Percentiles rank a stretch among this genome's conserved stretches.
These are phyloP conservation scores for Mugil cephalus DNA, from an alignment of 2,113 vertebrate genomes.

Conservation along the genomic window DNA sequence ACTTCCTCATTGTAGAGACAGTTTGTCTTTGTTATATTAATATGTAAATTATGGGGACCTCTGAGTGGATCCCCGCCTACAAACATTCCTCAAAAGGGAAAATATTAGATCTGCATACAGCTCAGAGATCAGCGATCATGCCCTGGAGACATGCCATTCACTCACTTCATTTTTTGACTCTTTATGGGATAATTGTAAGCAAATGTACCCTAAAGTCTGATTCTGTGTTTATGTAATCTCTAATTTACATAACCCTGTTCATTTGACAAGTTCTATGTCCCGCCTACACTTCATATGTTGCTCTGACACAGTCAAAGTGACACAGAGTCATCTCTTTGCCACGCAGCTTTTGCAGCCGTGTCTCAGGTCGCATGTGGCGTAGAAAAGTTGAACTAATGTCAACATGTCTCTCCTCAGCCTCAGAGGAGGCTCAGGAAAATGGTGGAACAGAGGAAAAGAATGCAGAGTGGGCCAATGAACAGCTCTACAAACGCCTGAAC, in stretches of 20 bases:
- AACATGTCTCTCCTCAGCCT: constrained; percentile 27
- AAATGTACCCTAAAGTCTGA: background rate
- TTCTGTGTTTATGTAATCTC: constrained; percentile 25
- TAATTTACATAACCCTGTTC: constrained; percentile 29
- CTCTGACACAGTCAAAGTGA: constrained; percentile 13
- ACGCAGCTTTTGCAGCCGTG: background rate
- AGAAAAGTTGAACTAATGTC: constrained; percentile 22
- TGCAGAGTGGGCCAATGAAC: constrained; percentile 80
- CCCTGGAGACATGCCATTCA: background rate
- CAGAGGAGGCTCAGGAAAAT: constrained; percentile 4
- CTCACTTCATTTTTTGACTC: background rate
- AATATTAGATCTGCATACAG: constrained; percentile 50
- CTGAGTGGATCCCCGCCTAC: constrained; percentile 47
- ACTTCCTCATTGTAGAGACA: constrained; percentile 40
- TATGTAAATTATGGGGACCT: constrained; percentile 48
- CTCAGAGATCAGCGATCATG: constrained; percentile 34
- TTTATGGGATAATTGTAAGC: background rate
- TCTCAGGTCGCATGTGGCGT: background rate
- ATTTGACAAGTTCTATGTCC: constrained; percentile 26
- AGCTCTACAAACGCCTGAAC: constrained; percentile 74
- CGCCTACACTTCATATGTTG: constrained; percentile 45
- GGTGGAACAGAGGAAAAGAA: constrained; percentile 67
- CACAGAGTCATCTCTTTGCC: constrained; percentile 40
- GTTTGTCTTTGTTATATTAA: constrained; percentile 61
- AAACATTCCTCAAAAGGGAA: constrained; percentile 57